Evolutionary conservation across 1,140 invertebrate genomes (phyloP).

Genomic region (Rhopalosiphum padi): DNA sequence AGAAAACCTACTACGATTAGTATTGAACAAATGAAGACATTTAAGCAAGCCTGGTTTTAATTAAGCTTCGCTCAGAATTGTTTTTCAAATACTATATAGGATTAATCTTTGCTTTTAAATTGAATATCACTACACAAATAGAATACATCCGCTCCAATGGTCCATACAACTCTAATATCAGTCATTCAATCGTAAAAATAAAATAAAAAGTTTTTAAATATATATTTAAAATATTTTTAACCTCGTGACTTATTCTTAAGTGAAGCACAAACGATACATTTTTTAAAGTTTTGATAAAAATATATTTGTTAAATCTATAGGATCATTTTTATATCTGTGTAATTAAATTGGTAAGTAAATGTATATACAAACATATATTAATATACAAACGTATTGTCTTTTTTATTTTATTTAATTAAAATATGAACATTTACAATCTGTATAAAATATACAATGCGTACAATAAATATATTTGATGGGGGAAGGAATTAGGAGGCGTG

Average conservation of each 20-base stretch:
- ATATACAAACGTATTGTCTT: too few species aligned
- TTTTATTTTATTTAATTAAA: too few species aligned
- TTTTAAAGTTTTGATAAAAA: background rate
- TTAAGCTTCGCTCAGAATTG: background rate
- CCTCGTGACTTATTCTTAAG: background rate
- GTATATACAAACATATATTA: too few species aligned
- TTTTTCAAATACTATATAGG: background rate
- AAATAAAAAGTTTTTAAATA: background rate
- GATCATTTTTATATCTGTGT: background rate
- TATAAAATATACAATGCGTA: too few species aligned
- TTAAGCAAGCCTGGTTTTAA: background rate
- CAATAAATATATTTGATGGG: too few species aligned
- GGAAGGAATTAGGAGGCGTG: too few species aligned
- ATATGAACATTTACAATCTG: too few species aligned
- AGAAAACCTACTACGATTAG: background rate
- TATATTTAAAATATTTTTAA: background rate
- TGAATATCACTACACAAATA: background rate
- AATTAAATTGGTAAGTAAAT: background rate
- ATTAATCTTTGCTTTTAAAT: background rate
- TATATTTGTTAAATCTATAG: background rate
- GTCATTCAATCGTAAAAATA: background rate
- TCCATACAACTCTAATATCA: background rate
- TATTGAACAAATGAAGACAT: background rate
- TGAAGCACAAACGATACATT: background rate
- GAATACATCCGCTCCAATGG: background rate